Evolutionary conservation across 2,888 invertebrate species (phyloP).

Genomic region (Drosophila koepferae): DNA sequence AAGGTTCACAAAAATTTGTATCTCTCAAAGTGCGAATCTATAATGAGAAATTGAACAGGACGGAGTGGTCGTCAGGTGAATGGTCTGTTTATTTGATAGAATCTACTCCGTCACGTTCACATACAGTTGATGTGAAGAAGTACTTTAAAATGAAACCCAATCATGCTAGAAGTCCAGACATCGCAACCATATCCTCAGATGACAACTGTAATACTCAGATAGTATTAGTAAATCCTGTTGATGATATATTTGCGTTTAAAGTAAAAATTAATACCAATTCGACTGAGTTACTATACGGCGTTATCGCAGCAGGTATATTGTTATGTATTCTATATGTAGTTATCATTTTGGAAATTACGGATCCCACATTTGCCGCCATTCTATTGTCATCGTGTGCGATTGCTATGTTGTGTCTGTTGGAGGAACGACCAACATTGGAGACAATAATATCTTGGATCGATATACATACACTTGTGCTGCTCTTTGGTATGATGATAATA

Average conservation of each 20-base stretch:
- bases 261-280: slow-evolving; percentile 87
- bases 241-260: slow-evolving; percentile 73
- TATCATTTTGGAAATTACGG: slow-evolving; percentile 91
- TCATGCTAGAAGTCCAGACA: not conserved
- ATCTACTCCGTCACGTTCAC: not conserved
- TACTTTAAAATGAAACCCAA: not conserved
- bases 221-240: slow-evolving; percentile 2
- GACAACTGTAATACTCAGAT: not conserved
- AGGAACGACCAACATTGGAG: slow-evolving; percentile 88
- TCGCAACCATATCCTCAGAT: too few relatives aligned
- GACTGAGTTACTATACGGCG: slow-evolving; percentile 87
- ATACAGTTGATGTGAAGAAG: not conserved
- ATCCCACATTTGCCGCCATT: slow-evolving; percentile 83
- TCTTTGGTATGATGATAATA: slow-evolving; percentile 92
- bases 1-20: not conserved
- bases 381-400: slow-evolving; percentile 88
- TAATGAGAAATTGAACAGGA: not conserved
- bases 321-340: slow-evolving; percentile 91
- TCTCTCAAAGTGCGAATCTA: not conserved
- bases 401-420: slow-evolving; percentile 88
- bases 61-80: not conserved
- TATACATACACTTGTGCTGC: slow-evolving; percentile 88
- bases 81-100: not conserved
- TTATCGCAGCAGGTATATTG: slow-evolving; percentile 90
- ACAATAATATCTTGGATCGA: slow-evolving; percentile 91